Base-by-base conservation (phyloP, 2,888 invertebrate genomes). In the Pterobdella sp. region DNA sequence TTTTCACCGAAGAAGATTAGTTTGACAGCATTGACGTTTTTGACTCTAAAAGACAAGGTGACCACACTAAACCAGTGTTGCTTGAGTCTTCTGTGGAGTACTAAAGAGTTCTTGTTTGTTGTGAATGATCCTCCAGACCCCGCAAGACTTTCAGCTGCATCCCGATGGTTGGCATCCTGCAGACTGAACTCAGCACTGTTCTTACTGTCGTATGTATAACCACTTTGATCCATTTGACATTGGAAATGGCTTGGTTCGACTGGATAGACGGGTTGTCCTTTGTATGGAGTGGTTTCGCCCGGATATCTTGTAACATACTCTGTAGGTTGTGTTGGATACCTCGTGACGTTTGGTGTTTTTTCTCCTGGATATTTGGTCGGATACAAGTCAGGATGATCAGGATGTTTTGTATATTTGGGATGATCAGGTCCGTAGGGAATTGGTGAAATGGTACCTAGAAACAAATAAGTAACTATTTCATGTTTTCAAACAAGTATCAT, bases 281-380 rank as follows among this genome's bases (percentile, higher is more conserved):
- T 22, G 60, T 56, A 56, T 56, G 60, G 60, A 56, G 60, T 56
- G 60, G 60, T 56, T 56, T 56, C 10, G 26, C 60, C 60, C 18
- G 60, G 10, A 26, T 56, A 56, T 56, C 26, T 56, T 7, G 60
- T 56, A 26, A 26, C 60, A 56, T 56, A 56, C 26, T 22, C 60
- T 7, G 42, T 42, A 14, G 42, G 42, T 18, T 42, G 7, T 18
- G 7, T 42, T 14, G 42, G 42, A 18, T 42, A 56, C 3, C 26
- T 56, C 3, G 60, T 56, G n/a, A 26, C n/a, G 60, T 56, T 26
- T 56, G 60, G 60, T 26, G 60, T 56, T 22, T 22, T 56, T 56
- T 56, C 10, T 26, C 60, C 60, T 26, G 60, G 10, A n/a, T 56
- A 56, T 56, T 56, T 18, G 18, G 42, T 42, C 42, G 42, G 42